Evolutionary conservation across 64 coral and sea anemone genomes (phyloP).

Genomic region (Cladopsammia gracilis): DNA sequence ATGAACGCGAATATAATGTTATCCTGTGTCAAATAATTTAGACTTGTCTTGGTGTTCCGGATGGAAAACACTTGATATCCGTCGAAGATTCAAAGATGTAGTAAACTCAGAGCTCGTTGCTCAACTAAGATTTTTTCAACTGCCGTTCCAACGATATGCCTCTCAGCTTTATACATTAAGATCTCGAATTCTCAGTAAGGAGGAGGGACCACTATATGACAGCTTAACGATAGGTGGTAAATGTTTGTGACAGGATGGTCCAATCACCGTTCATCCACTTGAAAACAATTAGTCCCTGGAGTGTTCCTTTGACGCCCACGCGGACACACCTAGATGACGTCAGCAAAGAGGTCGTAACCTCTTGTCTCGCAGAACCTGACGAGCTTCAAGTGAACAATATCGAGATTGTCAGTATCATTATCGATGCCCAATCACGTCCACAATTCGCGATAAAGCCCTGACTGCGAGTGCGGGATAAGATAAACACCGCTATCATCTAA

Average conservation of each 20-base stretch:
- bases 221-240: constrained; percentile 89
- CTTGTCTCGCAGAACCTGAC: constrained; percentile 41
- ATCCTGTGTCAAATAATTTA: constrained; percentile 21
- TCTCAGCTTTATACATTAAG: constrained; percentile 66
- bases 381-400: constrained; percentile 74
- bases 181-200: constrained; percentile 42
- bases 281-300: constrained; percentile 92
- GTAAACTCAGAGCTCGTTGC: neutral
- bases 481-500: constrained; percentile 48
- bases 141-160: neutral
- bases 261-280: constrained; percentile 71
- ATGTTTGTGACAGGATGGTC: constrained; percentile 63
- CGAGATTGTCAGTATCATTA: constrained; percentile 59
- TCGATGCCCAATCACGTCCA: constrained; percentile 65
- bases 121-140: constrained; percentile 9
- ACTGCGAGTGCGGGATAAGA: constrained; percentile 86
- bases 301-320: constrained; percentile 79
- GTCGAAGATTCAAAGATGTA: neutral
- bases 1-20: neutral
- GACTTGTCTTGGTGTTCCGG: constrained; percentile 9
- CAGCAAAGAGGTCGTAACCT: constrained; percentile 77
- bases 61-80: constrained; percentile 35
- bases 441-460: constrained; percentile 53
- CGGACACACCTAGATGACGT: constrained; percentile 93
- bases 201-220: constrained; percentile 88